A percentile compares a stretch with the other conserved stretches of the same genome.
These are phyloP conservation scores for Neoitamus cyanurus DNA, from an alignment of 2,888 invertebrate species.

Conservation along the genomic window DNA sequence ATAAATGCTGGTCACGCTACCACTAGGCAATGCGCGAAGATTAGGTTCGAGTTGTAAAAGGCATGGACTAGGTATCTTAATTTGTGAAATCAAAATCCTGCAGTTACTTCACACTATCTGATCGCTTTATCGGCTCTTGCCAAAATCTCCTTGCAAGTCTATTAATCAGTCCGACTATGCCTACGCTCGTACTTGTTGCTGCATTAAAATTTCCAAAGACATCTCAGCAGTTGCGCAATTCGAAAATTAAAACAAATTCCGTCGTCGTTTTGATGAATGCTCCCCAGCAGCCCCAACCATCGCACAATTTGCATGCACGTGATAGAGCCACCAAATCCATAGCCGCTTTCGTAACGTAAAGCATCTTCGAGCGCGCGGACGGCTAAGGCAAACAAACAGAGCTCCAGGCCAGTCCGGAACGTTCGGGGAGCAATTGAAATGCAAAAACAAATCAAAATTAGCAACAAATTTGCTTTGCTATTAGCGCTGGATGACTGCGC, in stretches of 20 bases:
- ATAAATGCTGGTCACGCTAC: background rate
- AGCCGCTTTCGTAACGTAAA: background rate
- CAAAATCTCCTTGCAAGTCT: background rate
- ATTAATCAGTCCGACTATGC: background rate
- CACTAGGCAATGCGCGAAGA: background rate
- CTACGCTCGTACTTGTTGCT: background rate
- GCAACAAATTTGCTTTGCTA: constrained; percentile 3
- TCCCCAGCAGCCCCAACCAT: background rate
- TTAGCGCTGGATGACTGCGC: constrained; percentile 17
- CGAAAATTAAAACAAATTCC: constrained; percentile 16
- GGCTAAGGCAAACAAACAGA: background rate
- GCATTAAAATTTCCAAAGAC: background rate
- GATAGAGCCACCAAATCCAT: background rate
- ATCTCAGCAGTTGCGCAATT: constrained; percentile 15
- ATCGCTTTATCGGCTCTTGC: background rate
- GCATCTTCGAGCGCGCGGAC: background rate
- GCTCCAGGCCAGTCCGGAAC: background rate
- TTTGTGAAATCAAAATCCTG: background rate
- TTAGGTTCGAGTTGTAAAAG: background rate
- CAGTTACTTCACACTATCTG: background rate
- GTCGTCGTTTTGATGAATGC: background rate
- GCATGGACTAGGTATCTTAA: too few relatives aligned
- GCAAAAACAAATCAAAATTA: constrained; percentile 14
- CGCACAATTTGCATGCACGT: constrained; percentile 21
- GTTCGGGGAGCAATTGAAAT: background rate